A percentile compares a stretch with the other conserved stretches of the same genome.
Conservation (phyloP, 2,113 vertebrate species). For the Anser cygnoides region DNA sequence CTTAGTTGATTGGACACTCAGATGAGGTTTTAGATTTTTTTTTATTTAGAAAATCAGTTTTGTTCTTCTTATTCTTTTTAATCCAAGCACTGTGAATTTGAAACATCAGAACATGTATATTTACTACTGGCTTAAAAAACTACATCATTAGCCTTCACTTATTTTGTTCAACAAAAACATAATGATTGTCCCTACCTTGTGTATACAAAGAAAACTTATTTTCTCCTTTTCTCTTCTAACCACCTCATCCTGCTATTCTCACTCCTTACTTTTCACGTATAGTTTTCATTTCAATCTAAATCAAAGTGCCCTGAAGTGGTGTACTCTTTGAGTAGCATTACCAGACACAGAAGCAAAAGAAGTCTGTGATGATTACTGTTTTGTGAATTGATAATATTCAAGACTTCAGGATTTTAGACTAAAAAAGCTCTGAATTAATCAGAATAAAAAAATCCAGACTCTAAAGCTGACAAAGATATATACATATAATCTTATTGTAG, state of each 20-base stretch:
- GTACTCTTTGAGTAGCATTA: background rate
- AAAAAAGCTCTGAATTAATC: background rate
- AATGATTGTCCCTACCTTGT: background rate
- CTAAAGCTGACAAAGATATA: background rate
- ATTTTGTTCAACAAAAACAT: background rate
- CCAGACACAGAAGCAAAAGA: background rate
- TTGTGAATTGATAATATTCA: background rate
- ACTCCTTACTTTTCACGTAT: background rate
- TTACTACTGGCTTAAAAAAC: background rate
- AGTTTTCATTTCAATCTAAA: background rate
- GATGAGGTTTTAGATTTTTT: background rate
- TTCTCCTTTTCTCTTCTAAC: background rate
- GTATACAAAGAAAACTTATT: background rate
- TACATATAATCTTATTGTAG: background rate
- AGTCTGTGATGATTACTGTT: background rate
- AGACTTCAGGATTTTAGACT: background rate
- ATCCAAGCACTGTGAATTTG: background rate
- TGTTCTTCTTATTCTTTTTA: background rate
- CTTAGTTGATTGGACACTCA: background rate
- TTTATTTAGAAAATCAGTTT: background rate
- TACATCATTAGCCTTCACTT: background rate
- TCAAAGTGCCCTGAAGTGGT: background rate
- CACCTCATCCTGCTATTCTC: background rate
- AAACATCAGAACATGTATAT: background rate
- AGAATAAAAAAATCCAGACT: background rate